A percentile compares a stretch with the other conserved stretches of the same genome.
Evolutionary conservation across 2,113 vertebrate species (phyloP).

Genomic region (Rhombomys opimus): DNA sequence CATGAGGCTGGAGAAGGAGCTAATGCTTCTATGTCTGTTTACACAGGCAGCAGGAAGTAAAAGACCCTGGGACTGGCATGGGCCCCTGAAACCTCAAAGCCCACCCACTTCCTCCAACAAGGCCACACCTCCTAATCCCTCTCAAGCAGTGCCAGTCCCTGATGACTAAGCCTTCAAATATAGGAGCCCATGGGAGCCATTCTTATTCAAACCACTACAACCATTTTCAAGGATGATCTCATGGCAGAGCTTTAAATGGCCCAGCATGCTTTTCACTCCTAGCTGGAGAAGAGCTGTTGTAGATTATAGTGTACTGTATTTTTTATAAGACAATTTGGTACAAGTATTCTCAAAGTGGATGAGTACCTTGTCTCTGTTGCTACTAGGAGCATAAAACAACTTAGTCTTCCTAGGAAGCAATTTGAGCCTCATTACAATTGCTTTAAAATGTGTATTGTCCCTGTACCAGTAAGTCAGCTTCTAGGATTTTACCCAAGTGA

Average conservation of each 20-base stretch:
- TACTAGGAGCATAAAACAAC: neutral
- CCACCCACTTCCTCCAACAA: too few species aligned
- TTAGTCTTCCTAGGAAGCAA: neutral
- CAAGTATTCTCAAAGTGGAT: neutral
- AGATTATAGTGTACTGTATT: neutral
- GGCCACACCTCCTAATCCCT: too few species aligned
- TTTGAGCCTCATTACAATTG: neutral
- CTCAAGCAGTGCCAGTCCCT: too few species aligned
- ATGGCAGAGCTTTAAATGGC: neutral
- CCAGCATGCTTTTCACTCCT: neutral
- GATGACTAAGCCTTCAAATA: too few species aligned
- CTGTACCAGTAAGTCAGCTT: neutral
- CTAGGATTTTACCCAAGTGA: neutral
- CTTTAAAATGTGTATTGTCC: neutral
- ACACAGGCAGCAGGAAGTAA: neutral
- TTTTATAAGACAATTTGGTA: conserved; percentile 11
- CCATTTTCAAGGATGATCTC: neutral
- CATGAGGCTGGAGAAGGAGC: neutral
- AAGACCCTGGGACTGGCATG: neutral
- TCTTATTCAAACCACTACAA: neutral
- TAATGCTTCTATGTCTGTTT: neutral
- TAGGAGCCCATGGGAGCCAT: too few species aligned
- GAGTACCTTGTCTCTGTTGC: neutral
- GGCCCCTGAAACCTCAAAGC: too few species aligned
- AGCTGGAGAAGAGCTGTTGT: neutral